These are phyloP conservation scores for Xenentodon cancila DNA, from an alignment of 2,797 vertebrate species.

Conservation along the genomic window DNA sequence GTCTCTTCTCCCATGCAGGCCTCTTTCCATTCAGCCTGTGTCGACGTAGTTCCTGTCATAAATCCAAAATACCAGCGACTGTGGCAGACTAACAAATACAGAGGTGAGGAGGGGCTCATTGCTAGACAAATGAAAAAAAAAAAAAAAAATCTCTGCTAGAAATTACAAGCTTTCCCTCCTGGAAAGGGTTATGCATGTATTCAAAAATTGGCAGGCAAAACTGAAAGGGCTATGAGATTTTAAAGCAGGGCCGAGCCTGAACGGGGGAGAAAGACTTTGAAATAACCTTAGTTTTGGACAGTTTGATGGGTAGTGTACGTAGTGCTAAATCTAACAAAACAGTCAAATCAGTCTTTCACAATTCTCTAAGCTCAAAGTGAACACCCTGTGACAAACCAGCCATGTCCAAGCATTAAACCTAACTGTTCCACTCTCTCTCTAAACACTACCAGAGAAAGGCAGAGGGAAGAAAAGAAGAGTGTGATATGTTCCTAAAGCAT, in stretches of 20 bases:
- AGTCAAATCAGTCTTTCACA: constrained; percentile 49
- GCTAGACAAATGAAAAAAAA: constrained; percentile 15
- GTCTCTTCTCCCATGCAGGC: constrained; percentile 31
- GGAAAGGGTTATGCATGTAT: constrained; percentile 1
- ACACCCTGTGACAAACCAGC: constrained; percentile 46
- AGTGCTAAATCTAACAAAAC: constrained; percentile 47
- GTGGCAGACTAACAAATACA: constrained; percentile 31
- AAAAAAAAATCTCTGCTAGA: not conserved
- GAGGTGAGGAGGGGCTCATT: constrained; percentile 30
- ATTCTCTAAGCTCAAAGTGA: constrained; percentile 34
- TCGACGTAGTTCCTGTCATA: constrained; percentile 42
- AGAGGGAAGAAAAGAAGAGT: constrained; percentile 1
- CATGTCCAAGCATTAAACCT: constrained; percentile 41
- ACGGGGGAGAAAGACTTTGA: constrained; percentile 30
- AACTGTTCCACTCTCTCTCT: constrained; percentile 28
- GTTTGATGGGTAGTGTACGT: constrained; percentile 27
- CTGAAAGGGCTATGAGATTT: not conserved
- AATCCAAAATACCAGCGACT: constrained; percentile 37
- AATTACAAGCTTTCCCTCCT: not conserved
- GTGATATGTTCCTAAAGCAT: constrained; percentile 20
- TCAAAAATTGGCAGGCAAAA: constrained; percentile 11
- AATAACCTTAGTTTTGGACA: constrained; percentile 45
- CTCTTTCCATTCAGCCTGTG: constrained; percentile 47
- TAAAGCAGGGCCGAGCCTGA: constrained; percentile 17
- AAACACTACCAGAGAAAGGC: constrained; percentile 16